Conservation (phyloP, 2,113 vertebrate species). For the Tringa solitaria region DNA sequence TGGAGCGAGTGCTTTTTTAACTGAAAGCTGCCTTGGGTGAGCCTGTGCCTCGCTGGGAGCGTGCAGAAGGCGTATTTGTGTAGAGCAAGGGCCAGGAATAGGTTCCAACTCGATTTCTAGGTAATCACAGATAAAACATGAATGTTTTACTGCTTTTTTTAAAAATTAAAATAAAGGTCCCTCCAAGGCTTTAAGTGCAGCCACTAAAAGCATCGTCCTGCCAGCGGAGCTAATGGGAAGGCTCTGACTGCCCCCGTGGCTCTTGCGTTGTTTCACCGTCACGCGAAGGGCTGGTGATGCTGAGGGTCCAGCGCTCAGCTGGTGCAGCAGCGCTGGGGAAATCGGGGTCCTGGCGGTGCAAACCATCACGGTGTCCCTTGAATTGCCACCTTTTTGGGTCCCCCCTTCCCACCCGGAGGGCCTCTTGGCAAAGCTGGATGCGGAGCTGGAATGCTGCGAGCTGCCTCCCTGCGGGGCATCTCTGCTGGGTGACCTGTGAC, state of each 20-base stretch:
- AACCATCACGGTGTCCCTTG: background rate
- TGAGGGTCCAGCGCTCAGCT: background rate
- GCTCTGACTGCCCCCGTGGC: rapidly evolving
- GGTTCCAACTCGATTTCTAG: background rate
- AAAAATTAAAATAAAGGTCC: background rate
- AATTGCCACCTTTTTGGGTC: background rate
- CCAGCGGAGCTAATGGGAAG: background rate
- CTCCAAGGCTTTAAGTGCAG: background rate
- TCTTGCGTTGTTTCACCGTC: rapidly evolving
- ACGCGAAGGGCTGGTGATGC: rapidly evolving
- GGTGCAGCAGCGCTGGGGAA: background rate
- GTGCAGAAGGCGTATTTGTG: background rate
- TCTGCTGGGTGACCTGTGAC: background rate
- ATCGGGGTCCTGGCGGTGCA: background rate
- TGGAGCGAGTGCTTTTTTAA: background rate
- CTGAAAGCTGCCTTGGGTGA: background rate
- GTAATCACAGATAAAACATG: background rate
- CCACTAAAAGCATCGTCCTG: background rate
- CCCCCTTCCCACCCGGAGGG: background rate
- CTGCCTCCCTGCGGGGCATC: rapidly evolving
- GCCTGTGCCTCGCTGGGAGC: background rate
- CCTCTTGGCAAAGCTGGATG: rapidly evolving
- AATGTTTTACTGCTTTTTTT: background rate
- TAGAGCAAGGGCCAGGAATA: background rate
- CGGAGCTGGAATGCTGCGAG: background rate